These are phyloP conservation scores for Cladopsammia gracilis DNA, from an alignment of 64 coral and sea anemone species.

Conservation along the genomic window DNA sequence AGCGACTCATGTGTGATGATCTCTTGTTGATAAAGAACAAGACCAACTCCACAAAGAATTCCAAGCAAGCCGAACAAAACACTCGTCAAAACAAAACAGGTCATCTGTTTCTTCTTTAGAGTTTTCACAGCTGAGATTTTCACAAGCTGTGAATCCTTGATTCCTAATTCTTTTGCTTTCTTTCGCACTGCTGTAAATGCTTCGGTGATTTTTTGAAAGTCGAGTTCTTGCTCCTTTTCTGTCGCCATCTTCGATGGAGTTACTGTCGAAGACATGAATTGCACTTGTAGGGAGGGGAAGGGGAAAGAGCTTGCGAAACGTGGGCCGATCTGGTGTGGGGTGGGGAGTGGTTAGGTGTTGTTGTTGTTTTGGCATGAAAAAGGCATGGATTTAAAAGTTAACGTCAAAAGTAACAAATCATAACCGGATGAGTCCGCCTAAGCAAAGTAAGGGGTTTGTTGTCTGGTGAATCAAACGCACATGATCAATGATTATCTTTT, in stretches of 20 bases:
- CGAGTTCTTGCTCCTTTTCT: neutral
- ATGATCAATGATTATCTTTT: no score
- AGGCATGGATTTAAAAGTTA: no score
- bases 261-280: no score
- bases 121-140: slow-evolving; percentile 76
- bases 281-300: no score
- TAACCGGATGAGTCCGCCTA: no score
- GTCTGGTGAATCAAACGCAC: no score
- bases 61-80: slow-evolving; percentile 60
- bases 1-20: slow-evolving; percentile 39
- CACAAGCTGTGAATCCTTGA: slow-evolving; percentile 68
- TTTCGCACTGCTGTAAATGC: slow-evolving; percentile 60
- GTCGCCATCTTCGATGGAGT: neutral
- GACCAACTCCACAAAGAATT: slow-evolving; percentile 55
- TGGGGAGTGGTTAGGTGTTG: no score
- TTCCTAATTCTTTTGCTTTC: slow-evolving; percentile 75
- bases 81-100: slow-evolving; percentile 26
- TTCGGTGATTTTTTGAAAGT: slow-evolving; percentile 38
- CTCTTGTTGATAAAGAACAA: slow-evolving; percentile 59
- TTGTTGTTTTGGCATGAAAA: no score
- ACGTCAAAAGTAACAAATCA: no score
- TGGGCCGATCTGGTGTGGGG: no score
- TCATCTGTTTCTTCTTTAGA: slow-evolving; percentile 37
- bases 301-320: no score
- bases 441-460: no score